phyloP scores from a whole-genome alignment of 2,888 invertebrate genomes.

The Homarus gammarus region DNA sequence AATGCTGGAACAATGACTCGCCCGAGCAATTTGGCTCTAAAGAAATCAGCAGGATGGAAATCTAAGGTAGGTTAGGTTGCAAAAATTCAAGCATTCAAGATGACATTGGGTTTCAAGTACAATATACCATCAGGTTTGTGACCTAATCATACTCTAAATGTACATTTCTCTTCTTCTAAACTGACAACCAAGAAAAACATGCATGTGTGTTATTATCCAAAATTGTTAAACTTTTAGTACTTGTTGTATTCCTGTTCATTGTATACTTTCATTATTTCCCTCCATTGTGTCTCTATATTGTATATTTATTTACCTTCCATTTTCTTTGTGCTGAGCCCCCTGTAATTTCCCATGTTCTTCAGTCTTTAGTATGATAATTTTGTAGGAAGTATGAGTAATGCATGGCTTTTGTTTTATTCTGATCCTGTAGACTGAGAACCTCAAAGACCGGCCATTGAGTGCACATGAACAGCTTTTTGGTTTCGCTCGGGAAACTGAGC shows the following conservation, averaged over 20 bases:
- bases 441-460: slow-evolving; percentile 77
- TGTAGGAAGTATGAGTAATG: slow-evolving; percentile 45
- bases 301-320: slow-evolving; percentile 14
- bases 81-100: background rate
- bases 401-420: slow-evolving; percentile 65
- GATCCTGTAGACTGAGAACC: slow-evolving; percentile 67
- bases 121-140: background rate
- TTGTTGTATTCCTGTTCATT: background rate
- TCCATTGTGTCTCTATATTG: background rate
- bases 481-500: slow-evolving; percentile 76
- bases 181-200: background rate
- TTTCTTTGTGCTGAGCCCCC: slow-evolving; percentile 1
- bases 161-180: background rate
- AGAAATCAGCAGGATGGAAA: slow-evolving; percentile 70
- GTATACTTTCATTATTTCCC: background rate
- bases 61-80: slow-evolving; percentile 48
- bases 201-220: background rate
- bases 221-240: background rate
- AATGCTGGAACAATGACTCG: slow-evolving; percentile 63
- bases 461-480: slow-evolving; percentile 79
- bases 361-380: slow-evolving; percentile 29
- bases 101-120: background rate
- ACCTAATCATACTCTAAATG: background rate
- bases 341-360: slow-evolving; percentile 23
- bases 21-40: slow-evolving; percentile 73